A percentile compares a stretch with the other conserved stretches of the same genome.
Evolutionary conservation across 2,888 invertebrate genomes (phyloP).

Genomic region (Junonia oenone): DNA sequence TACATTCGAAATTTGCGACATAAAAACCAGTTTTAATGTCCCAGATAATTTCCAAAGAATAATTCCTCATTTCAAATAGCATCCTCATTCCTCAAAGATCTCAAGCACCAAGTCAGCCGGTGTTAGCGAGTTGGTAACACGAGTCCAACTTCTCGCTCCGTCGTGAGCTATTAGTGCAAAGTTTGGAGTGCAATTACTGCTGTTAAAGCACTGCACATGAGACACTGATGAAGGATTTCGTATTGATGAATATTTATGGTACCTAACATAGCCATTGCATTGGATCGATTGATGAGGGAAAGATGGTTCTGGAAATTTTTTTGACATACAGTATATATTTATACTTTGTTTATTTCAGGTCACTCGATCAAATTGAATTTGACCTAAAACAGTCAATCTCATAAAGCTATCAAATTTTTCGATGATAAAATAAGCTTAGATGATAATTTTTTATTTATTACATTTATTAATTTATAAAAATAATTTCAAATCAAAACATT

Average conservation of each 20-base stretch:
- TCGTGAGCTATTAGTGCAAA: constrained; percentile 7
- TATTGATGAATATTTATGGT: background rate
- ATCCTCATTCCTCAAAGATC: constrained; percentile 6
- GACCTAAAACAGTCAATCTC: no score
- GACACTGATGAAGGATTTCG: background rate
- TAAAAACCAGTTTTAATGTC: background rate
- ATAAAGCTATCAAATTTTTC: no score
- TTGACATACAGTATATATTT: no score
- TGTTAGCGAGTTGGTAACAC: constrained; percentile 9
- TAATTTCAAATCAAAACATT: no score
- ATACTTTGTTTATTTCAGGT: no score
- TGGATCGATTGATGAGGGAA: no score
- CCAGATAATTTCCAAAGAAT: background rate
- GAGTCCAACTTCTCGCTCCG: constrained; percentile 10
- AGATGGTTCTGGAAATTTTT: no score
- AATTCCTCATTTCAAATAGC: background rate
- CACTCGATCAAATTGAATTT: no score
- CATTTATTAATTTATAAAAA: no score
- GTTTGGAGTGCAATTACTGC: background rate
- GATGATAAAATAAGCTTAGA: no score
- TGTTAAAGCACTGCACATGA: background rate
- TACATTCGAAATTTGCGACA: background rate
- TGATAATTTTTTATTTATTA: no score
- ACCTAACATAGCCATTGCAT: no score
- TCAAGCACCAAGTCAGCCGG: constrained; percentile 5